Evolutionary conservation across 2,797 vertebrate species (phyloP), one percentile per base, ranked within the genome.

Genomic region (Pagetopsis macropterus): DNA sequence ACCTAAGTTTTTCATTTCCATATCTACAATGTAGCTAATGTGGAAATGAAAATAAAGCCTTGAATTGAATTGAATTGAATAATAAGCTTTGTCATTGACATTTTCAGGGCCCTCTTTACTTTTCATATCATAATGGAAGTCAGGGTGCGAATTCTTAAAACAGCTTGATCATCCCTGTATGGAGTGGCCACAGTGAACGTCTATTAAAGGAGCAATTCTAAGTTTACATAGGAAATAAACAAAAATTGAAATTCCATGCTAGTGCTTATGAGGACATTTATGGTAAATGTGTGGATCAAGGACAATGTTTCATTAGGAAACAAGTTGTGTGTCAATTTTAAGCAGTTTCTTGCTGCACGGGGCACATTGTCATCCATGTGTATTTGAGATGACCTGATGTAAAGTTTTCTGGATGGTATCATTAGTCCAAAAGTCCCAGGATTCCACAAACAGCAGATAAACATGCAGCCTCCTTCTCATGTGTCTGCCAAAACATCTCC

Each of bases 401-500:
- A 75, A 41, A 50, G 45, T 62, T 73, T 65, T 82, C 59, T 78
- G 14, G 58, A 70, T 52, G 15, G 51, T 49, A 44, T 85, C 61
- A 65, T 56, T 71, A 46, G 7, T 79, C 57, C 37, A 40, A 65
- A 70, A 57, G 15, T 70, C 55, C 50, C 33, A 62, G 4, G 27
- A 84, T 61, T 75, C 70, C 23, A 74, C 68, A 71, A 54, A 83
- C 67, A 62, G 56, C 45, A 65, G 55, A 65, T 17, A 64, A n/a
- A 71, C 80, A 68, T 54, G 40, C 69, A 67, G 14, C 16, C 73
- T 81, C 44, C 55, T 60, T 68, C 65, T 78, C 15, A 52, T 48
- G 31, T 48, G 37, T 10, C 59, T 78, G 73, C 75, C 82, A 85
- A 82, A 85, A 83, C 71, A 82, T 76, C 70, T 83, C 75, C 58